Base-by-base conservation (phyloP, 2,888 invertebrate genomes). In the Baccha elongata region DNA sequence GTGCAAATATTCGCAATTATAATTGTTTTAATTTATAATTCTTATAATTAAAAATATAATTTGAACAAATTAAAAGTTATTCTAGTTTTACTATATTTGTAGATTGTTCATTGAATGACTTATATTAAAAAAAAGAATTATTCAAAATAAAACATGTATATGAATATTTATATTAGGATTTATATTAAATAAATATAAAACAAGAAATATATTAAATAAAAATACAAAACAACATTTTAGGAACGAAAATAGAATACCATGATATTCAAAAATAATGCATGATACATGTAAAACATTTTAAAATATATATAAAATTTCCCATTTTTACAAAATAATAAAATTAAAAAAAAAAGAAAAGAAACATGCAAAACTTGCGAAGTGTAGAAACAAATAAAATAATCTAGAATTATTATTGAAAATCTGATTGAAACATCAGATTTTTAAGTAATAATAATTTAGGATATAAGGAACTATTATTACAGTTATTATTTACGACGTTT, bases 401-500 rank as follows among this genome's bases (percentile, higher is more conserved):
- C 26, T 69, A 80, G 75, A 64, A 60, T 62, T 69, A 73, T 80
- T 64, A 35, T n/a, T n/a, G n/a, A 72, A 73, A 64, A 71, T 67
- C 46, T 48, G 48, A 44, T 71, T 58, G 50, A 76, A 71, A 67
- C 32, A 75, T 76, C 71, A 76, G 62, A 76, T 81, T 81, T 81
- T 81, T 81, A 81, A 81, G 81, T 76, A 3, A 8, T 32, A 81
- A 81, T 72, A 81, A 76, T 67, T 76, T 62, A 60, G 76, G 58
- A 60, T 72, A 40, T 81, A 81, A 81, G 81, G 52, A 71, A 71
- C 71, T 71, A 81, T 81, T 75, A 81, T 75, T 71, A 81, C 80
- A 69, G 65, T 81, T 81, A 81, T 75, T 74, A 80, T 72, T 79
- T n/a, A n/a, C n/a, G n/a, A n/a, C n/a, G n/a, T n/a, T n/a, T n/a